Base-by-base conservation (phyloP, 2,113 vertebrate species). In the Nesoenas mayeri region DNA sequence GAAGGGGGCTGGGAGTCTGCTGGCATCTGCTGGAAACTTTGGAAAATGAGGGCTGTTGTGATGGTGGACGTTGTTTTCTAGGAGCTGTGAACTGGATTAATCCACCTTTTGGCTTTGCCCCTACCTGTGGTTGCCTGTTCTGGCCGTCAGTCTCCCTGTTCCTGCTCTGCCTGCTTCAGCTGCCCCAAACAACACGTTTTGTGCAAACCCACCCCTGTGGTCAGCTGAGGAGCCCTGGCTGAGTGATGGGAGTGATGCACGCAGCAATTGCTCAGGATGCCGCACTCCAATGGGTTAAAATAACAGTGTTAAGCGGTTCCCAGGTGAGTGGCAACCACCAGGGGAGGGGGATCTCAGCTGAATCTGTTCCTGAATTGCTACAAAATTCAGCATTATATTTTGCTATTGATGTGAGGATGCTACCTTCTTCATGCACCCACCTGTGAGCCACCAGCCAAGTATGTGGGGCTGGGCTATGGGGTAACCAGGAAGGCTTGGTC, bases 381-480 rank as follows among this genome's bases (percentile, higher is more conserved):
- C 26, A 71, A 65, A 66, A 66, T 38, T 65, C 57, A 56, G 34
- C 2, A 1, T 80, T 61, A 29, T 17, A 7, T 57, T 54, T 36
- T 72, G 42, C 36, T 24, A 11, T 34, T 64, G 16, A 29, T 62
- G 12, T 11, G 10, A 54, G 19, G 2, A 25, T 48, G 16, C n/a
- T 54, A 24, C 6, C n/a, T 48, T 11, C 57, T 47, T 50, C 47
- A 13, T 14, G 25, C 11, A 38, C 21, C 36, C 48, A 80, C 0
- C 26, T 1, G 0, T 51, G 56, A 83, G 84, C 20, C 19, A 9
- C 47, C 2, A 6, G 44, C 5, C 10, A 0, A 44, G 42, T 44
- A 44, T 44, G 42, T 44, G 42, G 42, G 42, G 15, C 42, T 2
- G 82, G 66, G 38, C 53, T 85, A 28, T 32, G 32, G 48, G 22